Evolutionary conservation across 2,113 vertebrate species (phyloP).

Genomic region (Rhabdornis inornatus): DNA sequence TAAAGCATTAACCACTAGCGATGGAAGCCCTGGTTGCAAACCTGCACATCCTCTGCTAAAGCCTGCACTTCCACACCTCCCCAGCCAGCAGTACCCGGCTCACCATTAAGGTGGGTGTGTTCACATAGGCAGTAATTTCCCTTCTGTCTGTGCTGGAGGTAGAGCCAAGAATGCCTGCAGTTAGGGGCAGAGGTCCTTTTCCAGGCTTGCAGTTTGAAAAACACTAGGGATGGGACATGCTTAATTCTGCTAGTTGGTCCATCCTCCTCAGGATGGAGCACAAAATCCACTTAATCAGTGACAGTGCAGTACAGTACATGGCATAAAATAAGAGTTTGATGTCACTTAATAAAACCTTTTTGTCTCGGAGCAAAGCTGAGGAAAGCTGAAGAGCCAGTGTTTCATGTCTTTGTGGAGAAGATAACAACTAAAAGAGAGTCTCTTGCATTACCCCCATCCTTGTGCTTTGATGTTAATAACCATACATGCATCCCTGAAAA

Average conservation of each 20-base stretch:
- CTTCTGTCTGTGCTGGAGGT: neutral
- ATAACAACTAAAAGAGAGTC: neutral
- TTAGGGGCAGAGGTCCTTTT: neutral
- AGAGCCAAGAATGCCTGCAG: neutral
- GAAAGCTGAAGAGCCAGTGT: slow-evolving; percentile 12
- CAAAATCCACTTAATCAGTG: neutral
- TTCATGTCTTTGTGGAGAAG: neutral
- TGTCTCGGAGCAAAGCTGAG: neutral
- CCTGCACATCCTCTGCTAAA: slow-evolving; percentile 45
- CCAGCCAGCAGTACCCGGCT: neutral
- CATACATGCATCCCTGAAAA: neutral
- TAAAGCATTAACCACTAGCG: neutral
- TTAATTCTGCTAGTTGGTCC: neutral
- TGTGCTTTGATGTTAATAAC: slow-evolving; percentile 31
- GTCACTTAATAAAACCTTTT: neutral
- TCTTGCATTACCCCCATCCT: neutral
- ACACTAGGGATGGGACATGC: neutral
- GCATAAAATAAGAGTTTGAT: neutral
- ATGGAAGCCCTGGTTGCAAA: slow-evolving; percentile 20
- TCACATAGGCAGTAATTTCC: neutral
- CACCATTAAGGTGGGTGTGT: neutral
- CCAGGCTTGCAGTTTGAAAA: neutral
- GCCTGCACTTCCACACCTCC: slow-evolving; percentile 17
- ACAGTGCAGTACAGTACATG: neutral
- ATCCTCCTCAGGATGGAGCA: neutral